phyloP scores from a whole-genome alignment of 1,140 invertebrate species.

The Eumaeus atala region DNA sequence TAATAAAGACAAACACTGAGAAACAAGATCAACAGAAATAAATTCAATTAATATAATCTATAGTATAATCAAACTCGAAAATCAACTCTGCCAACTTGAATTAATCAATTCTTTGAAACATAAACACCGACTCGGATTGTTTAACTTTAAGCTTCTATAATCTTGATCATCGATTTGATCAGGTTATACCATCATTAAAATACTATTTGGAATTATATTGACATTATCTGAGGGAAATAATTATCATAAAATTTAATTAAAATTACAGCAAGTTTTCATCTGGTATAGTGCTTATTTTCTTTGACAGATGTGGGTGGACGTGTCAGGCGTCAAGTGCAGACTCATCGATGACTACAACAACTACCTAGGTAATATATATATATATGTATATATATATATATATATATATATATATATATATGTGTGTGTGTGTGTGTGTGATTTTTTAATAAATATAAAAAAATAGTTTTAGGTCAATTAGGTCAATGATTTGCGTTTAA shows the following conservation, averaged over 20 bases:
- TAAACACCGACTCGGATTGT: conserved; percentile 5
- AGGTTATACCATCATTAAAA: background rate
- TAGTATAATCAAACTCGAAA: background rate
- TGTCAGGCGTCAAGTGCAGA: too few species aligned
- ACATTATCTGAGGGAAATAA: background rate
- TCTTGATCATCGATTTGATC: conserved; percentile 4
- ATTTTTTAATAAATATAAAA: too few species aligned
- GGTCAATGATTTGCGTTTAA: too few species aligned
- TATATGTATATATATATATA: too few species aligned
- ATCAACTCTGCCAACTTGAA: conserved; percentile 2
- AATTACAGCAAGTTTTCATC: too few species aligned
- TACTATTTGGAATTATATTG: background rate
- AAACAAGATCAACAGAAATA: background rate
- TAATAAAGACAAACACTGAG: background rate
- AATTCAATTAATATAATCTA: conserved; percentile 8
- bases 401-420: too few species aligned
- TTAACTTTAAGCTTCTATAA: conserved; percentile 3
- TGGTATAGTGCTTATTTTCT: too few species aligned
- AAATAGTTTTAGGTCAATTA: too few species aligned
- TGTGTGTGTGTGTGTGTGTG: too few species aligned
- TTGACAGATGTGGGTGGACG: too few species aligned
- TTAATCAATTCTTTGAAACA: conserved; percentile 7
- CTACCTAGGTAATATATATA: too few species aligned
- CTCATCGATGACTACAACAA: too few species aligned
- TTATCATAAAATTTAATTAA: background rate